Base-by-base conservation (phyloP, 2,888 invertebrate genomes). In the Exocentrus adspersus region DNA sequence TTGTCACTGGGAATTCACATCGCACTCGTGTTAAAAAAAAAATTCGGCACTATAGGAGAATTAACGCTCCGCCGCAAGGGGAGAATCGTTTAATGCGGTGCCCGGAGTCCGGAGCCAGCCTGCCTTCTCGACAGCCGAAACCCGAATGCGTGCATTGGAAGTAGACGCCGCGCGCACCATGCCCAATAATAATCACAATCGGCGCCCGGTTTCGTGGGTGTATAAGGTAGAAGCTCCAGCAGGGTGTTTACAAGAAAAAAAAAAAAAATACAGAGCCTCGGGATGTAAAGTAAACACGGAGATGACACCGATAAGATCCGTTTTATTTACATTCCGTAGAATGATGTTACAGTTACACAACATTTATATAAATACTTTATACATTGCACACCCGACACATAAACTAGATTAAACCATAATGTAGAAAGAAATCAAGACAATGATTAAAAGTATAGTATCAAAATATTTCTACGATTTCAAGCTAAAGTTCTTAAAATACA, bases 1-100 rank as follows among this genome's bases (percentile, higher is more conserved):
- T 64, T 67, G 60, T 50, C 57, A 57, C 45, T 57, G 57, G 43
- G 30, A 56, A 51, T 30, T 74, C 72, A 75, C 73, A 74, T 72
- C 61, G 70, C 72, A 73, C 70, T n/a, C n/a, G n/a, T n/a, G n/a
- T n/a, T n/a, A n/a, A n/a, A n/a, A n/a, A n/a, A n/a, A n/a, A n/a
- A n/a, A n/a, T n/a, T n/a, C n/a, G n/a, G n/a, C n/a, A n/a, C n/a
- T n/a, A n/a, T n/a, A n/a, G n/a, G n/a, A n/a, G n/a, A n/a, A n/a
- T n/a, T n/a, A n/a, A n/a, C n/a, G n/a, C n/a, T n/a, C n/a, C n/a
- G n/a, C n/a, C n/a, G n/a, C n/a, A n/a, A 21, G 14, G 24, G 30
- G 50, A 28, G 30, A 42, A 24, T 14, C 3, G 24, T 21, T 16
- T n/a, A n/a, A 7, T 42, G 53, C 42, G 0, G 53, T 41, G 10